phyloP scores from a whole-genome alignment of 2,888 invertebrate species.

The Drosophila macrospina region DNA sequence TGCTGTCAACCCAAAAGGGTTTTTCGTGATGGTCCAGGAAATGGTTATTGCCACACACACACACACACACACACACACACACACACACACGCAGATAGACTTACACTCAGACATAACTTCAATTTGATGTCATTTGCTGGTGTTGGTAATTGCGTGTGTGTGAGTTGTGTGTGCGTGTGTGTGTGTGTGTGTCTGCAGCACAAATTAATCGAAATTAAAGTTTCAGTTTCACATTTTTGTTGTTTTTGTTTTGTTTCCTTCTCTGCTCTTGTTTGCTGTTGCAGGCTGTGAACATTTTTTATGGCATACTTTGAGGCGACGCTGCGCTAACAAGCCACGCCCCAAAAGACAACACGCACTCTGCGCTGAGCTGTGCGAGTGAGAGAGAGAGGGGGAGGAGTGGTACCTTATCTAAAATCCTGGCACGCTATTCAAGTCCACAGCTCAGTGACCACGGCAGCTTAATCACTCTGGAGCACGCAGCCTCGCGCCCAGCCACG shows the following conservation, averaged over 20 bases:
- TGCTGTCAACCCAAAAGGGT: constrained; percentile 73
- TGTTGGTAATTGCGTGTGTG: constrained; percentile 63
- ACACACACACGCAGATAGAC: constrained; percentile 1
- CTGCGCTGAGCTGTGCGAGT: background rate
- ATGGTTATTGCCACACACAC: constrained; percentile 60
- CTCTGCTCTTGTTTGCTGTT: background rate
- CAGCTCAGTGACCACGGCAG: constrained; percentile 48
- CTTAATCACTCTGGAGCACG: constrained; percentile 74
- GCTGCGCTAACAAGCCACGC: constrained; percentile 63
- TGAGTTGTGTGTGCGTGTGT: constrained; percentile 1
- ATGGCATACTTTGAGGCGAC: constrained; percentile 63
- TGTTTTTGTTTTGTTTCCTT: no score
- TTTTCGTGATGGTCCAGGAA: constrained; percentile 52
- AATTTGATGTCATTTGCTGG: constrained; percentile 66
- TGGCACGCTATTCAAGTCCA: constrained; percentile 64
- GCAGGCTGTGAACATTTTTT: constrained; percentile 56
- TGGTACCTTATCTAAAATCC: constrained; percentile 58
- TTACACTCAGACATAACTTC: constrained; percentile 24
- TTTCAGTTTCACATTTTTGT: no score
- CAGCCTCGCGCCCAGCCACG: constrained; percentile 41
- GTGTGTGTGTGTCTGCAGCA: constrained; percentile 34
- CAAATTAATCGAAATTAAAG: constrained; percentile 77
- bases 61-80: constrained; percentile 13
- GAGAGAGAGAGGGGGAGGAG: background rate
- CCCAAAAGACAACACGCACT: constrained; percentile 40